Conservation (phyloP, 2,113 vertebrate genomes). For the Apus apus region DNA sequence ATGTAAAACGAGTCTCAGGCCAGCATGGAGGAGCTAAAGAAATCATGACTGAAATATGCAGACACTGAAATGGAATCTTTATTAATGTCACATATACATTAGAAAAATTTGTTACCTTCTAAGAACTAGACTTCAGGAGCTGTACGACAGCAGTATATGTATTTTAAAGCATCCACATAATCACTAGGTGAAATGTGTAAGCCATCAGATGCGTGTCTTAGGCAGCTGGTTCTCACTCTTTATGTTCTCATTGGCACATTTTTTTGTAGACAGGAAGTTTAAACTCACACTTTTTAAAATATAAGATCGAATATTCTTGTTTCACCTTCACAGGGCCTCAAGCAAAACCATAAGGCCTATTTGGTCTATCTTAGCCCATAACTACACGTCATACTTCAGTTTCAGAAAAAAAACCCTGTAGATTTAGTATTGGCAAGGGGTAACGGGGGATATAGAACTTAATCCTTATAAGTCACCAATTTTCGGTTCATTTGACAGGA, state of each 20-base stretch:
- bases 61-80: background rate
- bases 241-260: too few species aligned
- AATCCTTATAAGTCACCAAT: background rate
- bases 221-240: background rate
- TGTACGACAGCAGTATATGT: accelerated
- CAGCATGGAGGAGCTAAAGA: background rate
- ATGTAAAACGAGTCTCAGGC: background rate
- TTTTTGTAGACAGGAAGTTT: background rate
- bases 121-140: background rate
- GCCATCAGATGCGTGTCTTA: background rate
- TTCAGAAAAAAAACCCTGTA: background rate
- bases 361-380: background rate
- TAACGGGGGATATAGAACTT: background rate
- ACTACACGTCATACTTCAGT: background rate
- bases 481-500: background rate
- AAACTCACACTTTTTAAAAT: background rate
- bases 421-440: background rate
- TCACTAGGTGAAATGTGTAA: background rate
- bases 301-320: background rate
- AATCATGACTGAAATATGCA: background rate
- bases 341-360: background rate
- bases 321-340: background rate
- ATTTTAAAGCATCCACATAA: background rate
- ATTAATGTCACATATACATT: background rate
- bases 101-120: background rate